These are phyloP conservation scores for Griposia aprilina DNA, from an alignment of 2,888 invertebrate genomes.

Conservation along the genomic window DNA sequence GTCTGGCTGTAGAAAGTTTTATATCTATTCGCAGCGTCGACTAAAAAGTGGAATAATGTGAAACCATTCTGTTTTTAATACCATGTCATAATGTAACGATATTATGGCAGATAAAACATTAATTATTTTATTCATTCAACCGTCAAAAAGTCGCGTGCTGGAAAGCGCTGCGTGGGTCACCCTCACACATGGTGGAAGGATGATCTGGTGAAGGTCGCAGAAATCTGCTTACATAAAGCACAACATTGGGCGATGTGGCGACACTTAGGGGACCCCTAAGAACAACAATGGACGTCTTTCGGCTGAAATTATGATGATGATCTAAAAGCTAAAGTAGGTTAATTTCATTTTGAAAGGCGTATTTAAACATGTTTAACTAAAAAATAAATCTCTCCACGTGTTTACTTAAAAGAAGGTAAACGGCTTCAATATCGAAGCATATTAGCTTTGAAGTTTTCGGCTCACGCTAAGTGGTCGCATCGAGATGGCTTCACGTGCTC, in stretches of 20 bases:
- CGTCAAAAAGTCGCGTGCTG: background rate
- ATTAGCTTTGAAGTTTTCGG: conserved; percentile 50
- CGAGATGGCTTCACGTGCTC: conserved; percentile 20
- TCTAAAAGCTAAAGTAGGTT: background rate
- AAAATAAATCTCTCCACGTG: background rate
- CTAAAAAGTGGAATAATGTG: background rate
- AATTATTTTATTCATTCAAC: too few relatives aligned
- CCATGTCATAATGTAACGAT: background rate
- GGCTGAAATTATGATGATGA: background rate
- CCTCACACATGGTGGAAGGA: background rate
- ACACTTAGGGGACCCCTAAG: background rate
- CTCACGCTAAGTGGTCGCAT: conserved; percentile 47
- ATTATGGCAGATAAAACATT: too few relatives aligned
- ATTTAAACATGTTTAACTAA: background rate
- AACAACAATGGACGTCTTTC: background rate
- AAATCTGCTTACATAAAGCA: background rate
- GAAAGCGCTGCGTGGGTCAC: too few relatives aligned
- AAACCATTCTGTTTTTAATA: background rate
- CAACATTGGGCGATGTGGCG: background rate
- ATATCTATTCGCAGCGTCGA: background rate
- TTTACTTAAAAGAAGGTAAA: conserved; percentile 32
- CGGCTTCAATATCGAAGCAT: conserved; percentile 39
- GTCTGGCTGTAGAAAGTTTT: too few relatives aligned
- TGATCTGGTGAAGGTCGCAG: background rate
- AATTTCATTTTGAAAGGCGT: background rate